These are phyloP conservation scores for Apteryx owenii DNA, from an alignment of 2,113 vertebrate species.

Conservation along the genomic window DNA sequence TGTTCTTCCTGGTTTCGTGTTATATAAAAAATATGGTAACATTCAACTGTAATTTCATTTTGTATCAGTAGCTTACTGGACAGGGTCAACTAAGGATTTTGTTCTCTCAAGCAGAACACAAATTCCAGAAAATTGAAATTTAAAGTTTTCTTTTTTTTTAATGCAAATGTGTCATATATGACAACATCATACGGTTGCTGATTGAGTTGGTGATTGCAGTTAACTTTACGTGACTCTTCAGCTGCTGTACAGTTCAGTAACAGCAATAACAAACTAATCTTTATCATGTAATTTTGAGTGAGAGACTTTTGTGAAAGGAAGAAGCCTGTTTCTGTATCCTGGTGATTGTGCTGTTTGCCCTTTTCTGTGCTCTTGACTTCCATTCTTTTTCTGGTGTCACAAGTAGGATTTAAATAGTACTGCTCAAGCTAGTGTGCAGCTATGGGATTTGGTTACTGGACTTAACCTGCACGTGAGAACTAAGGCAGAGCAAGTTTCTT, in stretches of 20 bases:
- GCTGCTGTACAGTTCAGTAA: neutral
- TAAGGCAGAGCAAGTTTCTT: neutral
- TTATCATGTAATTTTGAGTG: neutral
- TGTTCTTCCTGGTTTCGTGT: neutral
- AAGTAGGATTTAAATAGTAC: neutral
- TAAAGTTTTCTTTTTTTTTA: neutral
- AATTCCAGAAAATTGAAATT: neutral
- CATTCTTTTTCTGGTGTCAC: neutral
- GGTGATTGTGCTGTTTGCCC: fast-evolving
- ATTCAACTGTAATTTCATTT: no score
- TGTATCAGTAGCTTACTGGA: neutral
- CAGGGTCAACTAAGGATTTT: neutral
- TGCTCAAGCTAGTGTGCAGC: neutral
- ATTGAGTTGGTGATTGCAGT: neutral
- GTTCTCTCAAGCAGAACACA: neutral
- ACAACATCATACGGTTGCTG: neutral
- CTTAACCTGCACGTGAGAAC: neutral
- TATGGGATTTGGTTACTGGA: neutral
- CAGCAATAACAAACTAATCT: neutral
- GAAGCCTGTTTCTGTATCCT: neutral
- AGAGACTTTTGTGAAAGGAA: neutral
- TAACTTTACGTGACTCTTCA: neutral
- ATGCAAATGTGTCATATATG: neutral
- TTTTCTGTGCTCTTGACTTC: neutral
- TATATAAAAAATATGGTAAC: fast-evolving